Base-by-base conservation (phyloP, 2,888 invertebrate species). In the Oscheius onirici region DNA sequence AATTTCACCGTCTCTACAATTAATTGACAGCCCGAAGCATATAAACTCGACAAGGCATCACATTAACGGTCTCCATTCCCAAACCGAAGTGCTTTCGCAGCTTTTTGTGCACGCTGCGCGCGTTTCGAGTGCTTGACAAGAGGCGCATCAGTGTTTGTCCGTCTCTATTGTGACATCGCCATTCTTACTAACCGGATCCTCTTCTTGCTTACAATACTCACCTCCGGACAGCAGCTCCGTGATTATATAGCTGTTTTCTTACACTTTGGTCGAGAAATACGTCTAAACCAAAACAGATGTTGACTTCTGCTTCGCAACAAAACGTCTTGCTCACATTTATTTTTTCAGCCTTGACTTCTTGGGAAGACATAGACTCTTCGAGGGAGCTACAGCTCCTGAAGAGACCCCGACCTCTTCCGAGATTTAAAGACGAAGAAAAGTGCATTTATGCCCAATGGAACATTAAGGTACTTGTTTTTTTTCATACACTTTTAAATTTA, bases 371-470 rank as follows among this genome's bases (percentile, higher is more conserved):
- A 13, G 63, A 63, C 28, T 49, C 63, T 20, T 44, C 49, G 10
- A n/a, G 22, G 78, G 65, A 73, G 70, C 75, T 79, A 24, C 78
- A 76, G 61, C 74, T 82, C 41, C 58, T 82, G 20, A 76, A 78
- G 70, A 72, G 82, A 72, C 80, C 82, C 3, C 74, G 79, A 55
- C 76, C 79, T 41, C 68, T 82, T 26, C 80, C 82, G 3, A 75
- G 71, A 22, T 77, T 79, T 44, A 75, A 71, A 71, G 78, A 81
- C 52, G 74, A 77, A 63, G 75, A 77, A 34, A 79, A 78, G 41
- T 79, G 82, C 15, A 76, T 82, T n/a, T 66, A 82, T 63, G 81
- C 82, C 1, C 76, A 79, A 51, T 82, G 79, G 77, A 76, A 68
- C 44, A 77, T 77, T n/a, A 82, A 81, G 63, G 82, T 81, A 60